A percentile compares a stretch with the other conserved stretches of the same genome.
These are phyloP conservation scores for Scaptomyza tumidula DNA, from an alignment of 2,888 invertebrate genomes.

Conservation along the genomic window DNA sequence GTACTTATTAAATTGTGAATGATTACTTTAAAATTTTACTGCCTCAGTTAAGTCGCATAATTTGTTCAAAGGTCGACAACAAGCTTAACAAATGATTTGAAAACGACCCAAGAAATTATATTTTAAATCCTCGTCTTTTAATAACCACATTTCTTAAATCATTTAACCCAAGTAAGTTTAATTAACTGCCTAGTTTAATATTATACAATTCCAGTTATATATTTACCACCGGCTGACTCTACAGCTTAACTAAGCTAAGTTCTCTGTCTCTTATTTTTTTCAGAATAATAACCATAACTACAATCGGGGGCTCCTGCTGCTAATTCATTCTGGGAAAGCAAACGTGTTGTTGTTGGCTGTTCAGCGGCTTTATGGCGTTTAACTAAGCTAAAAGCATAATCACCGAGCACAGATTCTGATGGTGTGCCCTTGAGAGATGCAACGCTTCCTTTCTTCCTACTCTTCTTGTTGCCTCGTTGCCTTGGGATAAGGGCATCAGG, in stretches of 20 bases:
- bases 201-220: neutral
- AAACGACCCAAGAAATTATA: no score
- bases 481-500: slow-evolving; percentile 24
- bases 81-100: no score
- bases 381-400: slow-evolving; percentile 60
- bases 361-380: slow-evolving; percentile 52
- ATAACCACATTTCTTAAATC: no score
- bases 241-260: slow-evolving; percentile 1
- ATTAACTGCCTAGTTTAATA: neutral
- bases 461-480: neutral
- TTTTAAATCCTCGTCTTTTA: no score
- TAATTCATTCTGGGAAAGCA: slow-evolving; percentile 67
- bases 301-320: slow-evolving; percentile 1
- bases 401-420: slow-evolving; percentile 31
- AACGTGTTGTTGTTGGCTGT: slow-evolving; percentile 7
- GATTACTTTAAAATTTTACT: no score
- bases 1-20: no score
- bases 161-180: no score
- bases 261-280: neutral
- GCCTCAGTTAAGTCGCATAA: no score
- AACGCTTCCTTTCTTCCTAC: slow-evolving; percentile 1
- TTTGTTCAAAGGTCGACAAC: no score
- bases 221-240: neutral
- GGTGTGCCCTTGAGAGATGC: slow-evolving; percentile 62
- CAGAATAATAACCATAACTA: slow-evolving; percentile 5